Evolutionary conservation across 2,888 invertebrate genomes (phyloP), one percentile per base, ranked within the genome.

Genomic region (Ypsolopha scabrella): DNA sequence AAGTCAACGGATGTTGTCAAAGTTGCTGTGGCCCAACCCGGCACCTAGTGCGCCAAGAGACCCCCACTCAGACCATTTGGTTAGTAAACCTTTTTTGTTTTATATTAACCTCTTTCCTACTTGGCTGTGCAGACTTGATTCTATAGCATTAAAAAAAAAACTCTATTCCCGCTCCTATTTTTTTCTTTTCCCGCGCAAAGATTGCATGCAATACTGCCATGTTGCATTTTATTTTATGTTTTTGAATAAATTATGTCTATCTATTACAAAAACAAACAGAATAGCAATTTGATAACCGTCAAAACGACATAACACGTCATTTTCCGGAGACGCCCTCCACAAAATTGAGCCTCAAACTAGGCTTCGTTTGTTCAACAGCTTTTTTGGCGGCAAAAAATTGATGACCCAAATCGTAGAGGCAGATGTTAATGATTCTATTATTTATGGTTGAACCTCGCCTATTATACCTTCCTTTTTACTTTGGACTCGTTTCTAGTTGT

Each of bases 341-440:
- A 54, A 60, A 51, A 60, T 54, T 51, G 51, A 57, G 54, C 53
- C 54, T 56, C 57, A 54, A 56, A 54, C 60, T 62, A 59, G 48
- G 61, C 60, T 59, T 61, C 59, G 64, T 61, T 60, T 54, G 58
- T 60, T 59, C 54, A 61, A 60, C 51, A 51, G 13, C 60, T 67
- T 68, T 73, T 72, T 75, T 65, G 62, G 60, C 56, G 60, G 64
- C 60, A 80, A 76, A 75, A 82, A 82, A 75, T 67, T 74, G 75
- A 78, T 78, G 75, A 65, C 67, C 70, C 67, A 70, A 77, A 73
- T 80, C 76, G 76, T 77, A 74, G 68, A 63, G 78, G 79, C 85
- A 85, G 83, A 82, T 85, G 85, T 75, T 85, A 85, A 85, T 85
- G 82, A 83, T 83, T 80, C 80, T 80, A 82, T 85, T 85, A 85